A percentile compares a stretch with the other conserved stretches of the same genome.
These are phyloP conservation scores for Phortica variegata DNA, from an alignment of 1,140 invertebrate species.

Conservation along the genomic window DNA sequence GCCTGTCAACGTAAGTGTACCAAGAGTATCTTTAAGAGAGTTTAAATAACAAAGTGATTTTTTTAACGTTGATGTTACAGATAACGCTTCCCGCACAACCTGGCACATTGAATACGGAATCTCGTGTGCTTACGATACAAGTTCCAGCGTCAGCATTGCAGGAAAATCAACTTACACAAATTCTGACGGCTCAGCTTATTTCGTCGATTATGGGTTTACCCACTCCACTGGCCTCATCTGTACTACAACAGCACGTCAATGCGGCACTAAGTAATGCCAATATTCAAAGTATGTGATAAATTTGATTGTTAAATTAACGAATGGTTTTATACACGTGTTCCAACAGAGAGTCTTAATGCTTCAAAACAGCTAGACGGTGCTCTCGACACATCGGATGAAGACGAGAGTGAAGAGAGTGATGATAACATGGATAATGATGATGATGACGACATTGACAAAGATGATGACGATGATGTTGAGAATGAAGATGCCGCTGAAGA, in stretches of 20 bases:
- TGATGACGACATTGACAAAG: slow-evolving; percentile 75
- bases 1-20: slow-evolving; percentile 47
- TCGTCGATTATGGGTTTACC: slow-evolving; percentile 82
- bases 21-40: neutral
- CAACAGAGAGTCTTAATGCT: slow-evolving; percentile 41
- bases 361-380: slow-evolving; percentile 66
- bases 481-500: slow-evolving; percentile 78
- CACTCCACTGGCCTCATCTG: slow-evolving; percentile 71
- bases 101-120: slow-evolving; percentile 66
- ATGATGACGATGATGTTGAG: slow-evolving; percentile 72
- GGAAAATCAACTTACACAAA: slow-evolving; percentile 65
- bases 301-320: neutral
- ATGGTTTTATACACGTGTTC: neutral
- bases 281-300: slow-evolving; percentile 42
- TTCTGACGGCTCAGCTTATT: slow-evolving; percentile 78
- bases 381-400: slow-evolving; percentile 74
- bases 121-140: slow-evolving; percentile 76
- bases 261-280: slow-evolving; percentile 67
- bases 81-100: slow-evolving; percentile 68
- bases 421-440: slow-evolving; percentile 70
- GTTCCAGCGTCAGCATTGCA: slow-evolving; percentile 80
- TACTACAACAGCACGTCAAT: slow-evolving; percentile 85
- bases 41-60: slow-evolving; percentile 25
- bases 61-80: slow-evolving; percentile 15
- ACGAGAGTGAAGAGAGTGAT: slow-evolving; percentile 69